A percentile compares a stretch with the other conserved stretches of the same genome.
Evolutionary conservation across 1,140 invertebrate species (phyloP).

Genomic region (Bombus confusus): DNA sequence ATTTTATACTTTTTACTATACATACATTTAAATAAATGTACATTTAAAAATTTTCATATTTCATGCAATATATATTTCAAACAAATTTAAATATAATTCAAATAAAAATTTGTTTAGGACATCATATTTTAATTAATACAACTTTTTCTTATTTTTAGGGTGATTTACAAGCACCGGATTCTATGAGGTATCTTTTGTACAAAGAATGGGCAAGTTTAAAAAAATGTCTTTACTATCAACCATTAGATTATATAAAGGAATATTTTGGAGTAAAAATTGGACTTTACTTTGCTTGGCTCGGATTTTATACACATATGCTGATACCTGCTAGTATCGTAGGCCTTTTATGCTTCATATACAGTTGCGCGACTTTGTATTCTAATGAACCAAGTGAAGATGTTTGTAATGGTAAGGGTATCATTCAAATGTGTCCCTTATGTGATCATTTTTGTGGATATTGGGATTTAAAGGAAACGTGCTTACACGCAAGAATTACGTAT

Average conservation of each 20-base stretch:
- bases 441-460: slow-evolving; percentile 94
- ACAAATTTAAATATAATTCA: neutral
- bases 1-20: neutral
- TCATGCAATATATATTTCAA: neutral
- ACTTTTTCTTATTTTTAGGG: slow-evolving; percentile 83
- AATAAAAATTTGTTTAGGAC: neutral
- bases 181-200: slow-evolving; percentile 90
- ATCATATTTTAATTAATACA: neutral
- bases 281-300: slow-evolving; percentile 98
- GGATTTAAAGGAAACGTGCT: slow-evolving; percentile 93
- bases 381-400: slow-evolving; percentile 92
- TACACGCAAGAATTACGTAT: slow-evolving; percentile 93
- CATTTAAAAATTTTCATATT: neutral
- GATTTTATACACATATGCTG: slow-evolving; percentile 97
- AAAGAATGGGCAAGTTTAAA: slow-evolving; percentile 92
- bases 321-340: slow-evolving; percentile 93
- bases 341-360: slow-evolving; percentile 91
- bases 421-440: slow-evolving; percentile 93
- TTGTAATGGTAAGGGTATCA: slow-evolving; percentile 85
- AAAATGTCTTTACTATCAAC: slow-evolving; percentile 93
- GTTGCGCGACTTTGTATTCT: slow-evolving; percentile 87
- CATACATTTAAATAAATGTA: neutral
- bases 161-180: slow-evolving; percentile 86
- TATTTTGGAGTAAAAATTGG: slow-evolving; percentile 98
- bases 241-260: slow-evolving; percentile 92